phyloP scores from a whole-genome alignment of 1,140 invertebrate species.

The Cataglyphis hispanica region DNA sequence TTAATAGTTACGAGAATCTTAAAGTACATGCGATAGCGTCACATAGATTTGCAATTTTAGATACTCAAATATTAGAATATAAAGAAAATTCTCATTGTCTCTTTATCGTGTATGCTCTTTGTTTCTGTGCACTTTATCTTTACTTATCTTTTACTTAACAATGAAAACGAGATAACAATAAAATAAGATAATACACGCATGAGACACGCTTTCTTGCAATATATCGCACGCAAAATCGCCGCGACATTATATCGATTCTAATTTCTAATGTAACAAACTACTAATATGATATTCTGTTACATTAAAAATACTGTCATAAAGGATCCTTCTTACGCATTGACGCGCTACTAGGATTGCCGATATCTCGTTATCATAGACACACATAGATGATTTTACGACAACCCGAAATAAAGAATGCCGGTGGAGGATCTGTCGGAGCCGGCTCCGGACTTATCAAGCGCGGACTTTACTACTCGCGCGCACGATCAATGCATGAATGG shows the following conservation, averaged over 20 bases:
- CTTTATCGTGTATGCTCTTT: not conserved
- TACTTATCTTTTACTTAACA: constrained; percentile 13
- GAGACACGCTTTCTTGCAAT: not conserved
- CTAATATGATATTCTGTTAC: no score
- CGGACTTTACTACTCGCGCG: constrained; percentile 68
- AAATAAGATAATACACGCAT: no score
- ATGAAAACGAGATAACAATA: constrained; percentile 13
- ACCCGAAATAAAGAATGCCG: not conserved
- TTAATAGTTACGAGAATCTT: not conserved
- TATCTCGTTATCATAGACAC: not conserved
- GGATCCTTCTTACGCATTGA: not conserved
- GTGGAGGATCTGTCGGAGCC: not conserved
- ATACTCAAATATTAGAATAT: not conserved
- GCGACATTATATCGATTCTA: not conserved
- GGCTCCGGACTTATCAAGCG: constrained; percentile 66
- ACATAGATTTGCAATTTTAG: not conserved
- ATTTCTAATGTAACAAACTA: not conserved
- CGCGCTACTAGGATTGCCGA: not conserved
- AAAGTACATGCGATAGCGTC: not conserved
- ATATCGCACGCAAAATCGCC: no score
- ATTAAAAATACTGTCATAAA: not conserved
- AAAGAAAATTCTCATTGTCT: not conserved
- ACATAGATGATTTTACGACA: not conserved
- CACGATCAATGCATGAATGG: constrained; percentile 86
- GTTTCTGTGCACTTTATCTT: not conserved